Percentiles rank a stretch among this genome's conserved stretches.
phyloP scores from a whole-genome alignment of 1,140 invertebrate genomes.

The Diabrotica virgifera region DNA sequence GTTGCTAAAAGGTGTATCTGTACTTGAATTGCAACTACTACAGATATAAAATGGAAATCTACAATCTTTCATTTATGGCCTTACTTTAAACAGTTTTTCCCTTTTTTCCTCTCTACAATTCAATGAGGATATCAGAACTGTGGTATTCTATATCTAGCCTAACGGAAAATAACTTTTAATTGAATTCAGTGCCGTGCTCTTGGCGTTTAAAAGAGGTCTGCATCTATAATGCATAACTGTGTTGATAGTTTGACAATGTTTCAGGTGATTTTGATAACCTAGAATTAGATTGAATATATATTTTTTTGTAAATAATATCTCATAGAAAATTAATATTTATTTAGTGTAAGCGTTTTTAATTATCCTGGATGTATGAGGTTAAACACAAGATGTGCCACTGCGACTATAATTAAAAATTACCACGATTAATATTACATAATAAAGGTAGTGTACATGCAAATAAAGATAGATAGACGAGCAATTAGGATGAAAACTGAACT shows the following conservation, averaged over 20 bases:
- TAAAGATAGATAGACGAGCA: too few relatives aligned
- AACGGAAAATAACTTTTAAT: background rate
- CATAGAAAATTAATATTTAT: background rate
- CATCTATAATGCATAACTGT: background rate
- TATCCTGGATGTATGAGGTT: background rate
- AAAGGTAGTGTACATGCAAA: too few relatives aligned
- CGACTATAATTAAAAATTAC: background rate
- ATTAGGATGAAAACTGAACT: too few relatives aligned
- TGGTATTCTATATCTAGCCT: too few relatives aligned
- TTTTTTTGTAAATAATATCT: background rate
- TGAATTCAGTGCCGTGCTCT: background rate
- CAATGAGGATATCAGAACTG: too few relatives aligned
- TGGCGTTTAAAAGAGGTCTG: background rate
- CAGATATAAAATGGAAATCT: too few relatives aligned
- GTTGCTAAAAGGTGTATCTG: too few relatives aligned
- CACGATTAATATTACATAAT: too few relatives aligned
- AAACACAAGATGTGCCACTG: background rate
- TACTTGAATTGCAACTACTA: too few relatives aligned
- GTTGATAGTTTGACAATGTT: background rate
- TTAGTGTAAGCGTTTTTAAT: background rate
- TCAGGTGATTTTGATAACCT: background rate
- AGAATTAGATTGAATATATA: background rate
- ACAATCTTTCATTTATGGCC: too few relatives aligned
- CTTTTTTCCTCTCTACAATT: too few relatives aligned
- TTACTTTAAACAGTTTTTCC: too few relatives aligned